Evolutionary conservation across 2,888 invertebrate species (phyloP).

Genomic region (Chrysolina oricalcia): DNA sequence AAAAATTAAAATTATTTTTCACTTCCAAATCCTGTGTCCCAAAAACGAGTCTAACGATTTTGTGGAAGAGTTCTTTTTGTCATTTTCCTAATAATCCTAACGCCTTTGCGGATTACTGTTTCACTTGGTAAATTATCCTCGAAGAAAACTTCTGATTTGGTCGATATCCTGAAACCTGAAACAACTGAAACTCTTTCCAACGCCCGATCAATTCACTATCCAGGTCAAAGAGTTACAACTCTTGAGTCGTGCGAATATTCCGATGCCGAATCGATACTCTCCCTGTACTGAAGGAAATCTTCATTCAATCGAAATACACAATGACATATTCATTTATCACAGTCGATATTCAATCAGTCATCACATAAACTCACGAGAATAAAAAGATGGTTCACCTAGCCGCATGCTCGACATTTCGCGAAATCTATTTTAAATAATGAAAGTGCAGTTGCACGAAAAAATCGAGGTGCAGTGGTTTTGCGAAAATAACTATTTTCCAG

Average conservation of each 20-base stretch:
- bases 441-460: constrained; percentile 6
- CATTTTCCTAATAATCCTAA: too few species aligned
- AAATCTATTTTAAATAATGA: constrained; percentile 15
- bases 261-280: constrained; percentile 16
- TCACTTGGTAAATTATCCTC: neutral
- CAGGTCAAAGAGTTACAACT: constrained; percentile 15
- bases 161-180: constrained; percentile 24
- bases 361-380: neutral
- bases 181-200: constrained; percentile 13
- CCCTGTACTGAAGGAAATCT: constrained; percentile 10
- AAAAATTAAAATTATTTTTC: too few species aligned
- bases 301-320: constrained; percentile 6
- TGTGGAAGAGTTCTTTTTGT: too few species aligned
- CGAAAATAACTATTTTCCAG: constrained; percentile 38
- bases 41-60: too few species aligned
- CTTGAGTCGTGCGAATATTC: neutral
- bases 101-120: neutral
- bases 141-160: neutral
- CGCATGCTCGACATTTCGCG: constrained; percentile 10
- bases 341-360: constrained; percentile 1
- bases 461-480: constrained; percentile 30
- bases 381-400: neutral
- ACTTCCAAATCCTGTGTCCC: too few species aligned
- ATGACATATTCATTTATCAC: constrained; percentile 18
- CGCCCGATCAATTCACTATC: constrained; percentile 15